phyloP scores from a whole-genome alignment of 2,888 invertebrate genomes.

The Diachrysia chrysitis region DNA sequence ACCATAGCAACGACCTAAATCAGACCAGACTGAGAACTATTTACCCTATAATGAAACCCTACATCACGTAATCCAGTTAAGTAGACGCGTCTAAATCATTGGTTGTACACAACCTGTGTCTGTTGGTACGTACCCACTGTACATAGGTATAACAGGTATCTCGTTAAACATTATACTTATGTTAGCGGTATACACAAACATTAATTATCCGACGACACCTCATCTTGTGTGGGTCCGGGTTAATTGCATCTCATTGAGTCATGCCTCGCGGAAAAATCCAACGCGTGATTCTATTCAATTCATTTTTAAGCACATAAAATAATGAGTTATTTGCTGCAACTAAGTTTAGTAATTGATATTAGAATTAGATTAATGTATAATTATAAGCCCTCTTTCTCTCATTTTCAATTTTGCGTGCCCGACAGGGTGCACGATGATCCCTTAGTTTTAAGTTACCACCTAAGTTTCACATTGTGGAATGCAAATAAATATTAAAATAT shows the following conservation, averaged over 20 bases:
- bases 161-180: neutral
- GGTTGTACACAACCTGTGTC: neutral
- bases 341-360: too few species aligned
- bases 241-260: constrained; percentile 44
- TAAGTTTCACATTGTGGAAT: too few species aligned
- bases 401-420: too few species aligned
- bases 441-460: too few species aligned
- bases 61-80: constrained; percentile 5
- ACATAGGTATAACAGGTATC: neutral
- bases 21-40: constrained; percentile 1
- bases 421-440: too few species aligned
- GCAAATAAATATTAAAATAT: too few species aligned
- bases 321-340: constrained; percentile 6
- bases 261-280: constrained; percentile 22
- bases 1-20: neutral
- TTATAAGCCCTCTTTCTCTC: too few species aligned
- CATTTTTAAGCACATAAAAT: constrained; percentile 15
- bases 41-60: neutral
- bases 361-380: too few species aligned
- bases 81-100: constrained; percentile 14
- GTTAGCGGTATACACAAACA: neutral
- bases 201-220: constrained; percentile 32
- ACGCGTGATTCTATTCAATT: constrained; percentile 17
- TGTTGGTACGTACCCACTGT: neutral
- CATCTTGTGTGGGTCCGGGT: constrained; percentile 18